A percentile compares a stretch with the other conserved stretches of the same genome.
These are phyloP conservation scores for Dufourea novaeangliae DNA, from an alignment of 1,140 invertebrate genomes.

Conservation along the genomic window DNA sequence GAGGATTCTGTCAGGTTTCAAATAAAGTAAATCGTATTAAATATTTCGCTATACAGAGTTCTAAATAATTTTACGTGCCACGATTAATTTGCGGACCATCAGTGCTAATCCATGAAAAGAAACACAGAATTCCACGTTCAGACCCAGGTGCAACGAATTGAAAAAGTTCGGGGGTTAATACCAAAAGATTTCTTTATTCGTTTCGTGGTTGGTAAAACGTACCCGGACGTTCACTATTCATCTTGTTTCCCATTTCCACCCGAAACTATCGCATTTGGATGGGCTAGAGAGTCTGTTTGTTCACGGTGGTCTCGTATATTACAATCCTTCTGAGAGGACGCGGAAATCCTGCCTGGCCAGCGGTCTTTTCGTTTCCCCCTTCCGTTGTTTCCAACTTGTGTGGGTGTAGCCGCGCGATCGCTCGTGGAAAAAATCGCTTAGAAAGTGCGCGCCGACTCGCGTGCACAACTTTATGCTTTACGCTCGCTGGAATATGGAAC, in stretches of 20 bases:
- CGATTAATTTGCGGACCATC: too few species aligned
- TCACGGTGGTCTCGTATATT: not conserved
- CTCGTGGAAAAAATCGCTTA: constrained; percentile 45
- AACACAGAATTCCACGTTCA: too few species aligned
- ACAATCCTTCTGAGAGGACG: not conserved
- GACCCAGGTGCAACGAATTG: too few species aligned
- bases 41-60: too few species aligned
- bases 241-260: not conserved
- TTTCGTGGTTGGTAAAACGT: too few species aligned
- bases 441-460: constrained; percentile 42
- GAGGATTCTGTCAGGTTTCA: too few species aligned
- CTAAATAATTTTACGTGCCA: too few species aligned
- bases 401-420: constrained; percentile 26
- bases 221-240: not conserved
- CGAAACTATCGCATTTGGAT: not conserved
- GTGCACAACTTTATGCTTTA: not conserved
- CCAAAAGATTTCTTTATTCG: not conserved
- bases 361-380: not conserved
- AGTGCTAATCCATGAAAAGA: too few species aligned
- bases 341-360: not conserved
- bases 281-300: not conserved
- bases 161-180: too few species aligned
- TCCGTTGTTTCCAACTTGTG: not conserved
- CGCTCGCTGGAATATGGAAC: not conserved
- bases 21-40: too few species aligned